Evolutionary conservation across 2,888 invertebrate species (phyloP), one percentile per base, ranked within the genome.

Genomic region (Aphodius granarius): DNA sequence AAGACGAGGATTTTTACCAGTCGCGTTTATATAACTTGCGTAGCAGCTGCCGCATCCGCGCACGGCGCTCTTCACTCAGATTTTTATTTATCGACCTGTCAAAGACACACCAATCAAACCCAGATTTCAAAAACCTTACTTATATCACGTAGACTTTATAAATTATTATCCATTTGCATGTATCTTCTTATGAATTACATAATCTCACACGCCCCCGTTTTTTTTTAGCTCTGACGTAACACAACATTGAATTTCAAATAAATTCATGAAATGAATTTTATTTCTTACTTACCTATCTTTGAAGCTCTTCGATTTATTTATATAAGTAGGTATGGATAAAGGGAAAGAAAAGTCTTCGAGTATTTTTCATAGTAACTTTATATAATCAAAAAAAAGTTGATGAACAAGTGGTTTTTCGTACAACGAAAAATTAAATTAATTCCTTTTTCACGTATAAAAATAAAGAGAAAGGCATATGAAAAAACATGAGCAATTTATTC

Each of bases 361-460:
- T 68, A 21, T 21, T 68, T 68, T 68, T 68, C 68, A 68, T 22
- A 68, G 68, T 68, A 68, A 21, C 22, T 68, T 68, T 68, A 68
- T 68, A 68, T 68, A 68, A 68, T 68, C 68, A 68, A 68, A 68
- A 66, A 65, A 68, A 68, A 43, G 43, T 43, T 68, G 68, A 68
- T 22, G 68, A 20, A 68, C 68, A 68, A 68, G 22, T 22, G 68
- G 21, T 20, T 22, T 22, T 68, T 22, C 68, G 68, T 68, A 68
- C 68, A 68, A 68, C 68, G 68, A 68, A 20, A 68, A 68, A 68
- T 68, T 20, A 68, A 68, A 21, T 68, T 68, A 68, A 68, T 68
- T 68, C 68, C 20, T 21, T 68, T 68, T 68, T 68, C 22, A 68
- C 68, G 68, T 68, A 68, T 68, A 68, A 68, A 68, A 68, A 68